Conservation (phyloP, 92 coral and sea anemone species). For the Porites rus region DNA sequence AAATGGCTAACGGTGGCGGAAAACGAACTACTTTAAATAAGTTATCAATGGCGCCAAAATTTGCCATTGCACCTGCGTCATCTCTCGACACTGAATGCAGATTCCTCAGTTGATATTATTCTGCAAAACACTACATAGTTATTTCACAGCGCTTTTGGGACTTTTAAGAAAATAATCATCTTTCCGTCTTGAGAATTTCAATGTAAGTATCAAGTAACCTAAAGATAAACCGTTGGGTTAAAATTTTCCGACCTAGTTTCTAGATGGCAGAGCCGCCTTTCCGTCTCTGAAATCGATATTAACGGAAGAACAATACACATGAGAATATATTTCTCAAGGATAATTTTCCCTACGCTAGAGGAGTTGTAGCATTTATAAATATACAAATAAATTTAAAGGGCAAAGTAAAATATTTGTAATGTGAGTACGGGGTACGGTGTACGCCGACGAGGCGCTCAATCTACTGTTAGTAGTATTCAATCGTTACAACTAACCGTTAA, state of each 20-base stretch:
- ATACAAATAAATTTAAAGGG: not conserved
- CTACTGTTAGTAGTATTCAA: not conserved
- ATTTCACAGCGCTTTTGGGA: not conserved
- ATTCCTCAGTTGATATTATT: no score
- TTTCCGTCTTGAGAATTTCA: not conserved
- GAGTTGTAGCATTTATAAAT: not conserved
- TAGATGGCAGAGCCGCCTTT: not conserved
- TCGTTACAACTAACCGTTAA: conserved; percentile 39
- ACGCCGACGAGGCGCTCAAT: no score
- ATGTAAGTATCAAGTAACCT: not conserved
- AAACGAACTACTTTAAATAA: not conserved
- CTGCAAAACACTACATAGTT: not conserved
- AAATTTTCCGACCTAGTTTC: not conserved
- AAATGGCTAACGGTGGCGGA: not conserved
- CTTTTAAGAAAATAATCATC: not conserved
- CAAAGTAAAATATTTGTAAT: not conserved
- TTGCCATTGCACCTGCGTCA: conserved; percentile 32
- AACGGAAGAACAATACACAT: not conserved
- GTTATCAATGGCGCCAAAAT: conserved; percentile 1
- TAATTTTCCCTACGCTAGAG: no score
- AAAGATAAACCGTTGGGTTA: not conserved
- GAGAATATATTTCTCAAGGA: not conserved
- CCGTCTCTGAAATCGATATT: no score
- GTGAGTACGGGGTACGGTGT: not conserved
- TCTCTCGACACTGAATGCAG: not conserved